Base-by-base conservation (phyloP, 2,797 vertebrate genomes). In the Helarctos malayanus region DNA sequence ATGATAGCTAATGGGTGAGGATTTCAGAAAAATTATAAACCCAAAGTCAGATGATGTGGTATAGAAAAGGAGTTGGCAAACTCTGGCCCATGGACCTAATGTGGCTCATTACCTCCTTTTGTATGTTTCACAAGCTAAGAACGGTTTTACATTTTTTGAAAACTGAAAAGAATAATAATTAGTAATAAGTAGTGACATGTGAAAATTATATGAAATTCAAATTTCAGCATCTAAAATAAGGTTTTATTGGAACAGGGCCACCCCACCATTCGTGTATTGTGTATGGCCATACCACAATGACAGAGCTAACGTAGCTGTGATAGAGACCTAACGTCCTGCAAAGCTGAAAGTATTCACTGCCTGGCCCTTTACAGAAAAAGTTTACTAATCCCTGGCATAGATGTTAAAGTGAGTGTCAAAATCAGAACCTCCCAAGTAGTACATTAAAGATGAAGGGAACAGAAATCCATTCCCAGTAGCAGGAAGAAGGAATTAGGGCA, bases 121-220 rank as follows among this genome's bases (percentile, higher is more conserved):
- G 9, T 78, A 18, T 27, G 35, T 69, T 29, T 89, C 32, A 52
- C 54, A 47, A 57, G 32, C 57, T 56, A 78, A 73, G 54, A 71
- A 84, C 92, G 59, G 27, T 59, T 91, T 86, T 79, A 68, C 16
- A 25, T 38, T 52, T 80, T 85, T 68, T 54, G 5, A 8, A 68
- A 73, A 95, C 35, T 49, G 29, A 61, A 73, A 84, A 86, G n/a
- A 75, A 38, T 47, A 89, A 63, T 49, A 89, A 92, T 76, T 78
- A 95, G 47, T 49, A 89, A 63, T 49, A 89, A 92, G 71, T 78
- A 95, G 47, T 49, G 73, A 32, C 61, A 38, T 71, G 59, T 81
- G 35, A 88, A 95, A 83, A 82, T 47, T 54, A n/a, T 35, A 25
- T 71, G 5, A 89, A 94, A 83, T 88, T 71, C 84, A 81, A 63